These are phyloP conservation scores for Tetramorium simillimum DNA, from an alignment of 1,140 invertebrate species.

Conservation along the genomic window DNA sequence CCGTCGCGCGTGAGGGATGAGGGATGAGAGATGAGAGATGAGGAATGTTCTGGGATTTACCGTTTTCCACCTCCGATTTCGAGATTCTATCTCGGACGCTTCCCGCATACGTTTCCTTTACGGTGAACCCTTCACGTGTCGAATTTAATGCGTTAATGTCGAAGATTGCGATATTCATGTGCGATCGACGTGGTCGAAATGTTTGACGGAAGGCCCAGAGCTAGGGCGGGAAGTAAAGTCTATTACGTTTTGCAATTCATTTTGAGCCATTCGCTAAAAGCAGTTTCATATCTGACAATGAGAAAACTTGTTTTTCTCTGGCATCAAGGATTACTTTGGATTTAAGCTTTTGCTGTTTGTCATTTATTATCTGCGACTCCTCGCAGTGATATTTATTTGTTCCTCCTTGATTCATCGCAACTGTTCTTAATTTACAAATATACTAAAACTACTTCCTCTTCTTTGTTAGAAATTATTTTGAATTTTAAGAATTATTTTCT, in stretches of 20 bases:
- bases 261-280: background rate
- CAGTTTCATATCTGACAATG: background rate
- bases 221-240: background rate
- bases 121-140: background rate
- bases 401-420: background rate
- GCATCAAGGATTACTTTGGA: background rate
- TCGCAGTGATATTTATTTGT: background rate
- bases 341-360: background rate
- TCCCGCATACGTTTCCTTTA: background rate
- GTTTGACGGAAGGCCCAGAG: background rate
- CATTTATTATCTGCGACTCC: background rate
- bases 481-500: background rate
- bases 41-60: conserved; percentile 20
- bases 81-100: conserved; percentile 13
- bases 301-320: background rate
- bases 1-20: conserved; percentile 17
- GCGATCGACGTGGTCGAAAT: background rate
- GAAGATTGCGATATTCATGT: background rate
- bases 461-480: background rate
- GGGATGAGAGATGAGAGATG: conserved; percentile 12
- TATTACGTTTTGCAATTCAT: background rate
- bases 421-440: background rate
- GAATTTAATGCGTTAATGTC: conserved; percentile 1
- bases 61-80: background rate
- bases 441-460: background rate